A percentile compares a stretch with the other conserved stretches of the same genome.
Conservation (phyloP, 2,113 vertebrate genomes). For the Nymphicus hollandicus region DNA sequence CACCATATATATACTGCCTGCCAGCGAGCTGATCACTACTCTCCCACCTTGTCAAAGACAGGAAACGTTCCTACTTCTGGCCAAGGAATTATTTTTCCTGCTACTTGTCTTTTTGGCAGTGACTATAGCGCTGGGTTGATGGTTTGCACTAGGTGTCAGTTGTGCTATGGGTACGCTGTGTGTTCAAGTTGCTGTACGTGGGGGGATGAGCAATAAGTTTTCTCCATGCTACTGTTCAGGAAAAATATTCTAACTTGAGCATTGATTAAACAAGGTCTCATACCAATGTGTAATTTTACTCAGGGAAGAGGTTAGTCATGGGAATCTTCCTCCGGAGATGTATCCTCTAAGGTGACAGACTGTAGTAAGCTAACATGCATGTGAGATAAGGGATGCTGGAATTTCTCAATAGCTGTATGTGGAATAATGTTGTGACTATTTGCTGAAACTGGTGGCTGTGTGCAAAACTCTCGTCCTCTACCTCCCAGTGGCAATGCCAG, state of each 20-base stretch:
- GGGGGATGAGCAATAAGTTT: not conserved
- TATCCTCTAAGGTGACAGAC: not conserved
- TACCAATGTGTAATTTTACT: not conserved
- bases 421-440: fast-evolving
- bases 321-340: not conserved
- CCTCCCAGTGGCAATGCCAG: not conserved
- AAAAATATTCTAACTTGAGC: not conserved
- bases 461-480: not conserved
- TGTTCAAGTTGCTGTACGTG: not conserved
- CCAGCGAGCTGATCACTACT: not conserved
- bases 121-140: not conserved
- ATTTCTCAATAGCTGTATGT: fast-evolving
- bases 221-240: not conserved
- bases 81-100: not conserved
- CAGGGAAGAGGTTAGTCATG: not conserved
- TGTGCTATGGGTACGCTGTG: not conserved
- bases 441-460: not conserved
- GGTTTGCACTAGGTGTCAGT: not conserved
- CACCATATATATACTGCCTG: not conserved
- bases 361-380: fast-evolving
- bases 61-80: not conserved
- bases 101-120: not conserved
- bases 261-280: not conserved
- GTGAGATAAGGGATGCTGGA: not conserved
- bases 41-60: not conserved